Conservation (phyloP, 2,113 vertebrate species). For the Corythoichthys intestinalis region DNA sequence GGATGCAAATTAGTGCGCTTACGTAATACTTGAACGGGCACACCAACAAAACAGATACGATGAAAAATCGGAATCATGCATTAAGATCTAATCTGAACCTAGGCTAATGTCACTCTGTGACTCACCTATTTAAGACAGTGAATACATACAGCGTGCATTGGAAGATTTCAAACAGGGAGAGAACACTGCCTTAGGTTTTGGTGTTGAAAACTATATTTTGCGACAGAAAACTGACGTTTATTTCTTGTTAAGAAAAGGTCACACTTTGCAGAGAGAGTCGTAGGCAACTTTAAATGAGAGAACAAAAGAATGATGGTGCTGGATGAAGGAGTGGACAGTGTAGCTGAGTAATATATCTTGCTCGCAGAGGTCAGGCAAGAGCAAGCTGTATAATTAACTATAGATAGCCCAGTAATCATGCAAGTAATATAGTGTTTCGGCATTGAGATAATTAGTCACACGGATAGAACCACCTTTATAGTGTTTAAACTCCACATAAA, state of each 20-base stretch:
- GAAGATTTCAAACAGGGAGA: no score
- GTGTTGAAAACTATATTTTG: constrained; percentile 3
- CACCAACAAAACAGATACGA: no score
- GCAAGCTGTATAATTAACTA: constrained; percentile 70
- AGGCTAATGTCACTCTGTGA: no score
- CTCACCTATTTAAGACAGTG: no score
- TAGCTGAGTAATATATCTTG: constrained; percentile 60
- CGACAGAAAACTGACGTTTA: constrained; percentile 11
- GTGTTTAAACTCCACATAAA: background rate
- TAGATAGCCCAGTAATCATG: constrained; percentile 70
- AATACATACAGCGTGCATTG: no score
- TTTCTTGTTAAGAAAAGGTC: constrained; percentile 48
- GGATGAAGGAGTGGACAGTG: constrained; percentile 32
- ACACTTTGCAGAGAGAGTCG: constrained; percentile 31
- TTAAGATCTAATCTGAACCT: no score
- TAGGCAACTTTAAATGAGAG: constrained; percentile 48
- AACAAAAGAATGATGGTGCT: constrained; percentile 5
- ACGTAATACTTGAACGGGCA: no score
- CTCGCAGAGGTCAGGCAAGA: constrained; percentile 69
- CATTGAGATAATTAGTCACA: constrained; percentile 66
- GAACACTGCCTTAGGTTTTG: background rate
- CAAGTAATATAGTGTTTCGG: constrained; percentile 69
- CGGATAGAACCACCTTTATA: constrained; percentile 2
- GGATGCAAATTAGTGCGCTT: no score
- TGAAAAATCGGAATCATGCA: no score